Conservation (phyloP, 2,888 invertebrate species). For the Heliconius hortense region DNA sequence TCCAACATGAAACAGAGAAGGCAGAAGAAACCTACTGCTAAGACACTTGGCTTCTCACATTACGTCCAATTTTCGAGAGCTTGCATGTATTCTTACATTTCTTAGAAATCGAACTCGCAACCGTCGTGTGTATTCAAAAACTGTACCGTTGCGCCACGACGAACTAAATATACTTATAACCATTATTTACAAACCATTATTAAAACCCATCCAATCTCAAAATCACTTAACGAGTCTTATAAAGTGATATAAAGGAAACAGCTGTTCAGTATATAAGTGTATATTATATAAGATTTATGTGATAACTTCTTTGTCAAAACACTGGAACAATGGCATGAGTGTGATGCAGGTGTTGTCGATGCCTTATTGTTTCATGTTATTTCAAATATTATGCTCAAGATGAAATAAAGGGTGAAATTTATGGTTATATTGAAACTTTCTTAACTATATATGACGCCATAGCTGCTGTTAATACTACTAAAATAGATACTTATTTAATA, state of each 20-base stretch:
- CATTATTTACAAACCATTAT: neutral
- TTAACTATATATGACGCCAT: neutral
- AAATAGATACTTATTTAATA: no score
- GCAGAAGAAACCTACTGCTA: no score
- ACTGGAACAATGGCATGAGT: constrained; percentile 47
- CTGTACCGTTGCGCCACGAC: neutral
- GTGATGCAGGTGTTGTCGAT: constrained; percentile 39
- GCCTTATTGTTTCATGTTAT: constrained; percentile 40
- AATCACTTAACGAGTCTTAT: constrained; percentile 23
- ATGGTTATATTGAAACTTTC: neutral
- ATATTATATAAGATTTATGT: constrained; percentile 43
- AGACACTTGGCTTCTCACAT: no score
- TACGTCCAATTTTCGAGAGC: no score
- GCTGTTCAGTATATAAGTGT: constrained; percentile 22
- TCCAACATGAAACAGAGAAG: no score
- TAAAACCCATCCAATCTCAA: constrained; percentile 12
- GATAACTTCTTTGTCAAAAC: constrained; percentile 54
- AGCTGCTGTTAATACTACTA: no score
- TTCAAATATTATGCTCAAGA: constrained; percentile 36
- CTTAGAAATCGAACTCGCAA: neutral
- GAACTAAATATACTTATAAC: neutral
- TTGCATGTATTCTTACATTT: no score
- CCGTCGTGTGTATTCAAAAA: neutral
- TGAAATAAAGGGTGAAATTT: constrained; percentile 21
- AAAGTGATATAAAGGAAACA: constrained; percentile 25